Conservation (phyloP, 1,140 invertebrate species). For the Aporrectodea caliginosa region DNA sequence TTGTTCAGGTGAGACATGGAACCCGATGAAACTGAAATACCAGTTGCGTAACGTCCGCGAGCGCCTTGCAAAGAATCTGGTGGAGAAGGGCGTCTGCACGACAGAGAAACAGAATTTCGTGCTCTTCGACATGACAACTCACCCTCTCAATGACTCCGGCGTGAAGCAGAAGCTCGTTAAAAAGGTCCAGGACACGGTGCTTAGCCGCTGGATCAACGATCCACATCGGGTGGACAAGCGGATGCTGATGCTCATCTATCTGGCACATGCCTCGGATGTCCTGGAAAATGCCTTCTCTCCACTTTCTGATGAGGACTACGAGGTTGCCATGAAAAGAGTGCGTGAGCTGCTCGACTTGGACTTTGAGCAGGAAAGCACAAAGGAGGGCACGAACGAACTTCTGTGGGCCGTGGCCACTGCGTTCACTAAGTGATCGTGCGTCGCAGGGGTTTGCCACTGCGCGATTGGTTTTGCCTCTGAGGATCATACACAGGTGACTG, state of each 20-base stretch:
- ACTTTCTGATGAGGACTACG: conserved; percentile 96
- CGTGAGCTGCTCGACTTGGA: conserved; percentile 92
- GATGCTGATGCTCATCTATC: conserved; percentile 83
- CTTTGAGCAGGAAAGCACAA: conserved; percentile 86
- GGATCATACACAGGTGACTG: not conserved
- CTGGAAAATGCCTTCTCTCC: conserved; percentile 99
- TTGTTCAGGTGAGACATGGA: conserved; percentile 98
- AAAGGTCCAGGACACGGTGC: conserved; percentile 90
- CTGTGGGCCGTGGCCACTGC: conserved; percentile 98
- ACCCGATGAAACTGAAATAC: conserved; percentile 95
- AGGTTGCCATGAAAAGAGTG: conserved; percentile 94
- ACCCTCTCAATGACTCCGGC: conserved; percentile 91
- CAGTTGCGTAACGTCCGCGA: conserved; percentile 98
- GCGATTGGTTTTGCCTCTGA: not conserved
- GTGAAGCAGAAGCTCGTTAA: conserved; percentile 96
- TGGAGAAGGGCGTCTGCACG: conserved; percentile 99
- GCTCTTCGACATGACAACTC: conserved; percentile 99
- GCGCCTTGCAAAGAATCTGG: conserved; percentile 96
- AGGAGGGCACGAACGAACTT: conserved; percentile 67
- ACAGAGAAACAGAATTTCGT: conserved; percentile 99
- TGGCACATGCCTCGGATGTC: conserved; percentile 97
- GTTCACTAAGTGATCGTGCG: conserved; percentile 78
- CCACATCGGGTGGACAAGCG: conserved; percentile 94
- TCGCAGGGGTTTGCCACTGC: not conserved
- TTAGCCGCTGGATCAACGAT: conserved; percentile 95